phyloP scores from a whole-genome alignment of 2,888 invertebrate genomes.

The Aphodius granarius region DNA sequence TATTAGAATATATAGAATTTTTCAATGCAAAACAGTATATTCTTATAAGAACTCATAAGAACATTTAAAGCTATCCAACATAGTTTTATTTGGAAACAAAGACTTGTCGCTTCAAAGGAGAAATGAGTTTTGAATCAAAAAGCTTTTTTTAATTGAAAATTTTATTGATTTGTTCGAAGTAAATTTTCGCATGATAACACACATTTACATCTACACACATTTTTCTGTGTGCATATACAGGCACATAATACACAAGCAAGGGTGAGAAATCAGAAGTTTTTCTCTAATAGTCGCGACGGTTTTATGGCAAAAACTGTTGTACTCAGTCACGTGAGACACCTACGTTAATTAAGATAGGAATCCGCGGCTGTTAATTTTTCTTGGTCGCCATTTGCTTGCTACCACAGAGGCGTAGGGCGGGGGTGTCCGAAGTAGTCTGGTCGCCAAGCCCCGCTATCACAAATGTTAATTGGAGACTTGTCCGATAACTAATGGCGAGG shows the following conservation, averaged over 20 bases:
- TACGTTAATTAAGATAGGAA: constrained; percentile 21
- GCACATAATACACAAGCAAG: neutral
- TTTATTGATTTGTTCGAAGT: no score
- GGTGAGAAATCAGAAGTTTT: neutral
- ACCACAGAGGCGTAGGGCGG: neutral
- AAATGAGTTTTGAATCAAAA: no score
- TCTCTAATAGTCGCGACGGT: neutral
- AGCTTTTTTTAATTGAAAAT: no score
- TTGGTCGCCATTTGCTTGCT: neutral
- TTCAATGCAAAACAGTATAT: no score
- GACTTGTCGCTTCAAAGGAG: no score
- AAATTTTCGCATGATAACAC: no score
- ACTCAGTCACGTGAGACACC: constrained; percentile 10
- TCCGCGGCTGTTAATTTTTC: constrained; percentile 20
- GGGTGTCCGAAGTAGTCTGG: neutral
- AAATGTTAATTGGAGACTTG: constrained; percentile 47
- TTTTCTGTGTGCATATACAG: no score
- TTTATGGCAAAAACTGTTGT: neutral
- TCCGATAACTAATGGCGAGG: constrained; percentile 48
- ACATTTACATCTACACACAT: no score
- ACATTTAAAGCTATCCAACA: no score
- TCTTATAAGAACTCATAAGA: no score
- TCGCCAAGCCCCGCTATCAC: constrained; percentile 35
- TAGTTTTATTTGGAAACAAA: no score
- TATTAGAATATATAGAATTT: no score